Base-by-base conservation (phyloP, 2,888 invertebrate species). In the Stenotaenia linearis region DNA sequence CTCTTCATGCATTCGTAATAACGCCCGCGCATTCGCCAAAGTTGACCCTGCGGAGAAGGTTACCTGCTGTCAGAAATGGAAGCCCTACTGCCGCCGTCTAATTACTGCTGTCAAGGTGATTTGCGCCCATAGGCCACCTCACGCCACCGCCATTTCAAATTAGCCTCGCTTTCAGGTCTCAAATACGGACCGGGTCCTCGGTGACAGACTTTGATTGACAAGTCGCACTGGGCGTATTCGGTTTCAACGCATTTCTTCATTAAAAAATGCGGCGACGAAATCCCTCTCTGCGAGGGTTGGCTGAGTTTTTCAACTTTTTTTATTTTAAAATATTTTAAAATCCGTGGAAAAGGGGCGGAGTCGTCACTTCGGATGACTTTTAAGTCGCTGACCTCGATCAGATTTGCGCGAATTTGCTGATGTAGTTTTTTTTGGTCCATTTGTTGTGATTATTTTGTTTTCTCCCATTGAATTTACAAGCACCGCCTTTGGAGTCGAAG, bases 101-200 rank as follows among this genome's bases (percentile, higher is more conserved):
- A 77, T 77, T 77, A 77, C 77, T 77, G 35, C 77, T 77, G 77
- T 77, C 77, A 77, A 40, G 40, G 40, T 77, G 77, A 77, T 77
- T 40, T 25, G 77, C 77, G 40, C 77, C 28, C 35, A 77, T 12
- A 77, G 77, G 37, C 77, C 61, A 61, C 61, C 61, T 61, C 61
- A 61, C 61, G 61, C 61, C 61, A 61, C 25, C 61, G 25, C 61
- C 61, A 61, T 61, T 61, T 61, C 61, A 61, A 61, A 61, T 61
- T 61, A 61, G 23, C 25, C 61, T 25, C 23, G 61, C 61, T 25
- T 61, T 61, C 61, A 25, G 61, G 45, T 15, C 45, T 45, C 45
- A 18, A 45, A 23, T 35, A 23, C 76, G 28, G 23, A 76, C 45
- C n/a, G 21, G 75, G 75, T 30, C 37, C 75, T 28, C 77, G 40